Percentiles rank a stretch among this genome's conserved stretches.
These are phyloP conservation scores for Plutomurus gul DNA, from an alignment of 1,140 invertebrate species.

Conservation along the genomic window DNA sequence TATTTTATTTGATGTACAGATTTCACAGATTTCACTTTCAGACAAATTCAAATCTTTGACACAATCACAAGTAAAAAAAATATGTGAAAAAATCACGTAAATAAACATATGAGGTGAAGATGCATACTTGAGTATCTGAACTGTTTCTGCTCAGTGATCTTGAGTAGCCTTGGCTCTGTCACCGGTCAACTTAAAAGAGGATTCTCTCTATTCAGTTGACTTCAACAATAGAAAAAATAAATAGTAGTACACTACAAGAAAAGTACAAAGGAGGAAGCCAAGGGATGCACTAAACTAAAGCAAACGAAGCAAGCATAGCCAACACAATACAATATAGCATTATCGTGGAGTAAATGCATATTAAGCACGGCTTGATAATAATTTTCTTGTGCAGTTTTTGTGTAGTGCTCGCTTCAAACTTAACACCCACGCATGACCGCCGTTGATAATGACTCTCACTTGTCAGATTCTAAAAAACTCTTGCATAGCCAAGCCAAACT, in stretches of 20 bases:
- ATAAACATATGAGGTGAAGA: no score
- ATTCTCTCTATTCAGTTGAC: no score
- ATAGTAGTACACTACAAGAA: not conserved
- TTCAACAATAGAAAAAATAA: not conserved
- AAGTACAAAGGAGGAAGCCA: not conserved
- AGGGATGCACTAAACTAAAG: not conserved
- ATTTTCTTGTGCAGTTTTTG: constrained; percentile 13
- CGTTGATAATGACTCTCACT: constrained; percentile 24
- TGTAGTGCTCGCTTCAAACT: constrained; percentile 8
- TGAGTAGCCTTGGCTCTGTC: no score
- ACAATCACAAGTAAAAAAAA: no score
- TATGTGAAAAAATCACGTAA: no score
- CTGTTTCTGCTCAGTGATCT: no score
- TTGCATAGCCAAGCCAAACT: not conserved
- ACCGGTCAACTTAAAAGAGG: no score
- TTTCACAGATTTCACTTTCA: no score
- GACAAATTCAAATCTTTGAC: no score
- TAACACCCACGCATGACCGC: constrained; percentile 28
- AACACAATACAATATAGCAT: not conserved
- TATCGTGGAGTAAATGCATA: not conserved
- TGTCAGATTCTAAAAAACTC: not conserved
- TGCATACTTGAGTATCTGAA: no score
- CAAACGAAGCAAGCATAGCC: constrained; percentile 13
- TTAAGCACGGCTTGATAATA: constrained; percentile 1
- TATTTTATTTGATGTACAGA: no score